Percentiles rank a stretch among this genome's conserved stretches.
These are phyloP conservation scores for Ia io DNA, from an alignment of 2,113 vertebrate genomes.

Conservation along the genomic window DNA sequence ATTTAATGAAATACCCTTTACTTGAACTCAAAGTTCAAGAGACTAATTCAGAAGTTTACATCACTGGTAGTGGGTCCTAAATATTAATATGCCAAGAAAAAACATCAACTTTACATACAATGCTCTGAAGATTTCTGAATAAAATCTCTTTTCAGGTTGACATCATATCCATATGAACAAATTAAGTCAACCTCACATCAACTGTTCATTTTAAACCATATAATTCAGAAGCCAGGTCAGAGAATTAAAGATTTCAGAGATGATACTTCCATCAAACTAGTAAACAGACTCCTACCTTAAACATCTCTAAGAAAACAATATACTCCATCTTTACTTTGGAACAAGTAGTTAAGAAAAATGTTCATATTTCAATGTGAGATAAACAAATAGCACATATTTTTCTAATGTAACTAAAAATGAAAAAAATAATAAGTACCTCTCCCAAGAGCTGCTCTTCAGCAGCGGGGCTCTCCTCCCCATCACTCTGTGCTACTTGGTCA, in stretches of 20 bases:
- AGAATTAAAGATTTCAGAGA: constrained; percentile 4
- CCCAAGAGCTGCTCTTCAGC: constrained; percentile 83
- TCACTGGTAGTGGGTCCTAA: neutral
- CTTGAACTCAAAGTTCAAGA: neutral
- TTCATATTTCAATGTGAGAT: neutral
- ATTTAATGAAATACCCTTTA: neutral
- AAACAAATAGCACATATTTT: constrained; percentile 8
- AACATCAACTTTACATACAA: neutral
- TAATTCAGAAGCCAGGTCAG: neutral
- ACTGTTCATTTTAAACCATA: constrained; percentile 14
- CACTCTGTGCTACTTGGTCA: constrained; percentile 75
- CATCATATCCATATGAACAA: neutral
- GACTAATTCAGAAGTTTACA: constrained; percentile 10
- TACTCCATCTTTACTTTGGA: constrained; percentile 16
- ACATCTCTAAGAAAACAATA: constrained; percentile 32
- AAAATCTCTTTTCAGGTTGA: neutral
- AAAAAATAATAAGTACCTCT: constrained; percentile 84
- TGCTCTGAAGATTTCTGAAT: neutral
- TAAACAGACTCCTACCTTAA: neutral
- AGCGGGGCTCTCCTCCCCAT: constrained; percentile 77
- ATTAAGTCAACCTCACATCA: neutral
- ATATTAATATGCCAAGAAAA: constrained; percentile 20
- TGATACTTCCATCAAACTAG: neutral
- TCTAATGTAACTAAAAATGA: constrained; percentile 47
- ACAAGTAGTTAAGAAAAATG: constrained; percentile 19